Conservation (phyloP, 2,113 vertebrate genomes). For the Myrmecophaga tridactyla region DNA sequence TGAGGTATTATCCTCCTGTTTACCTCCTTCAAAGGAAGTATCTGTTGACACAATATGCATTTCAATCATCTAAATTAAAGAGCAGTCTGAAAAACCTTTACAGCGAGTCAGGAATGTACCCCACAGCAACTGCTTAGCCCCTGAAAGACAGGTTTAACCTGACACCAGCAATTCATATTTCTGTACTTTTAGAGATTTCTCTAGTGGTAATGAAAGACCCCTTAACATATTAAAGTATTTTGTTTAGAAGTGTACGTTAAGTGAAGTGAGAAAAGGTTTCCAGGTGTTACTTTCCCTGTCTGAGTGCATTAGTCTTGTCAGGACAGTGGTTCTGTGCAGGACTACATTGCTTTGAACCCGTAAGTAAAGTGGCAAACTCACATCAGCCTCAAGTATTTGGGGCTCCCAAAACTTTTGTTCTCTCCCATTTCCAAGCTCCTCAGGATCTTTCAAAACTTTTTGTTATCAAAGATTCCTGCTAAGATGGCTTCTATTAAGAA, state of each 20-base stretch:
- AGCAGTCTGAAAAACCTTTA: slow-evolving; percentile 66
- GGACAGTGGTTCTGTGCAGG: accelerated
- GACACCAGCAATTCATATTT: slow-evolving; percentile 59
- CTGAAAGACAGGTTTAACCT: slow-evolving; percentile 51
- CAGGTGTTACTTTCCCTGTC: not conserved
- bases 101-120: slow-evolving; percentile 63
- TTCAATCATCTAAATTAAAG: slow-evolving; percentile 79
- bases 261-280: not conserved
- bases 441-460: not conserved
- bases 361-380: not conserved
- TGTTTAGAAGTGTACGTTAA: not conserved
- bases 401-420: not conserved
- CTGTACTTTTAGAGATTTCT: slow-evolving; percentile 71
- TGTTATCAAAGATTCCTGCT: not conserved
- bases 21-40: slow-evolving; percentile 79
- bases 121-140: slow-evolving; percentile 57
- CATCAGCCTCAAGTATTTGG: not conserved
- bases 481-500: not conserved
- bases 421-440: not conserved
- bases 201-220: slow-evolving; percentile 62
- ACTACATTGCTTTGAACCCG: not conserved
- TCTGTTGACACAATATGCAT: slow-evolving; percentile 76
- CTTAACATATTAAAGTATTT: not conserved
- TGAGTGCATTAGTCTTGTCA: not conserved
- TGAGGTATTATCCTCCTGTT: slow-evolving; percentile 77